Evolutionary conservation across 35 echinoderm and acorn worm genomes (phyloP).

Genomic region (Lytechinus variegatus): DNA sequence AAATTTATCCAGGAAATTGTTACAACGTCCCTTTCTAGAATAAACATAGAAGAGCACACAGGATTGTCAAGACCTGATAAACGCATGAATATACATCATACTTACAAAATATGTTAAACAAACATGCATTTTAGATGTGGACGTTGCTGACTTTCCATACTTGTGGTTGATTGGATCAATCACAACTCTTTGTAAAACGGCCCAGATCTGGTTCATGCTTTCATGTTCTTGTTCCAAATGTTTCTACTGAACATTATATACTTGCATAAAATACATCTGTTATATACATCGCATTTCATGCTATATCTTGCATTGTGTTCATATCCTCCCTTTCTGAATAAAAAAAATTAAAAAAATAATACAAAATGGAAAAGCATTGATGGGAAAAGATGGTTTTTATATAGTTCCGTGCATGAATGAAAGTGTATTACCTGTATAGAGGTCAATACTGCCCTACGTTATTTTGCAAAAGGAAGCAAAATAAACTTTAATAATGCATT

Average conservation of each 20-base stretch:
- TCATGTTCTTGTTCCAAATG: not conserved
- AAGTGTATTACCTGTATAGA: not conserved
- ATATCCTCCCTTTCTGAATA: not conserved
- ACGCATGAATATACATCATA: no score
- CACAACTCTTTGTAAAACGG: no score
- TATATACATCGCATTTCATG: not conserved
- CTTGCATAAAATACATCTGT: not conserved
- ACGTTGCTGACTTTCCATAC: no score
- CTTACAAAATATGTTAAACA: no score
- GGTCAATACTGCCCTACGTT: not conserved
- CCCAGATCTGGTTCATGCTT: not conserved
- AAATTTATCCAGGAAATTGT: no score
- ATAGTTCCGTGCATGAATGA: not conserved
- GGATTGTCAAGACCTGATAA: no score
- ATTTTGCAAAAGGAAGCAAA: not conserved
- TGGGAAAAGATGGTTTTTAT: not conserved
- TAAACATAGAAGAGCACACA: no score
- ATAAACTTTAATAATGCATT: not conserved
- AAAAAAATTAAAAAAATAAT: not conserved
- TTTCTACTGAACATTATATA: not conserved
- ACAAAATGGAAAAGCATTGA: not conserved
- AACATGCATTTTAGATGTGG: no score
- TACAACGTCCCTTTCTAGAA: no score
- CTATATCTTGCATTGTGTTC: conserved; percentile 1
- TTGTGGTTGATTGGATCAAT: no score